phyloP scores from a whole-genome alignment of 2,113 vertebrate species.

The Eulemur macaco region DNA sequence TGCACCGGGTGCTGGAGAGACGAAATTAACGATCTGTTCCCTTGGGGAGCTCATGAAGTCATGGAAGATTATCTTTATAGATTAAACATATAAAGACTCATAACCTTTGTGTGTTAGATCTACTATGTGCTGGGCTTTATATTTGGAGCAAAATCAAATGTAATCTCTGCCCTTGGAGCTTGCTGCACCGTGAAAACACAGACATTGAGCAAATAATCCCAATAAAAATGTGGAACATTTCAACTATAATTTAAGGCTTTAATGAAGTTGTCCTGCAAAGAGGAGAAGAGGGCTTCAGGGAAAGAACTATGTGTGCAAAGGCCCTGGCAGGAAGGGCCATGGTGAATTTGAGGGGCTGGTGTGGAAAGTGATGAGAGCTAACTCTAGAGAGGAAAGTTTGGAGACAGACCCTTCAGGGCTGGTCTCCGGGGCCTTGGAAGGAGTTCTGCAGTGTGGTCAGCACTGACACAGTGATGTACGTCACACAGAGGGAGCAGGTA shows the following conservation, averaged over 20 bases:
- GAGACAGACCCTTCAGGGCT: not conserved
- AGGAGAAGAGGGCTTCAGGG: not conserved
- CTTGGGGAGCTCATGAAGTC: not conserved
- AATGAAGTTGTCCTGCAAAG: not conserved
- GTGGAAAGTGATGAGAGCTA: not conserved
- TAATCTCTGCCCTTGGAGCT: not conserved
- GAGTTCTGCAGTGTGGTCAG: not conserved
- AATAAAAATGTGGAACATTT: not conserved
- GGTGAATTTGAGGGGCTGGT: not conserved
- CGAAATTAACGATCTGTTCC: not conserved
- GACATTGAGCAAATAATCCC: not conserved
- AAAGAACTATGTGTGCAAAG: not conserved
- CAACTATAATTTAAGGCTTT: not conserved
- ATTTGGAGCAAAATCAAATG: not conserved
- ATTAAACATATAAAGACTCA: not conserved
- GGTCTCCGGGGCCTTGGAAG: not conserved
- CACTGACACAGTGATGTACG: not conserved
- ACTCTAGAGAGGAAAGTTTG: not conserved
- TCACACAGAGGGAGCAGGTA: rapidly evolving
- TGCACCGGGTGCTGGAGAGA: not conserved
- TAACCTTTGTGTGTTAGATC: not conserved
- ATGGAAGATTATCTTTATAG: not conserved
- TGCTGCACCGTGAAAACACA: not conserved
- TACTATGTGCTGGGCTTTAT: not conserved
- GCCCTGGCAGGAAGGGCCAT: not conserved